A percentile compares a stretch with the other conserved stretches of the same genome.
phyloP scores from a whole-genome alignment of 2,797 vertebrate species.

The Echeneis naucrates region DNA sequence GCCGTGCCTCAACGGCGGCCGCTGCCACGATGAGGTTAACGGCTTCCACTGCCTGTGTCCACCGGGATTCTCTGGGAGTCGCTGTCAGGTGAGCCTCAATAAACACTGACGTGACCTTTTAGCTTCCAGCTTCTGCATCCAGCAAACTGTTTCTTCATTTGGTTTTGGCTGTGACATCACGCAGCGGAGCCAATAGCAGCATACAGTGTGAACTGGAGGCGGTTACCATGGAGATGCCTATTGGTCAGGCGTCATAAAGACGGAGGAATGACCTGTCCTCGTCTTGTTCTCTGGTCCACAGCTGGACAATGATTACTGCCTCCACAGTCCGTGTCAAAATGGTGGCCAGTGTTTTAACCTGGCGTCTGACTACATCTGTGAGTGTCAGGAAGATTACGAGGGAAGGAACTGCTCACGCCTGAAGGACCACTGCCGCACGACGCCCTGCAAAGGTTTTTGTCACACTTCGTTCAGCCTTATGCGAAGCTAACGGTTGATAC shows the following conservation, averaged over 20 bases:
- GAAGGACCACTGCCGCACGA: conserved; percentile 93
- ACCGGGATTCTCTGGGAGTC: conserved; percentile 91
- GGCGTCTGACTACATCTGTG: conserved; percentile 90
- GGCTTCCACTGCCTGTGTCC: conserved; percentile 94
- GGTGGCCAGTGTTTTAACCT: conserved; percentile 92
- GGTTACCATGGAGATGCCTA: conserved; percentile 14
- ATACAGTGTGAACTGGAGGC: neutral
- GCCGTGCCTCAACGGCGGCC: conserved; percentile 92
- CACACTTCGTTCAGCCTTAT: neutral
- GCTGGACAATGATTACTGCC: conserved; percentile 92
- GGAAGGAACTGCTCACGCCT: conserved; percentile 94
- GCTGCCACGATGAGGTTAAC: conserved; percentile 90
- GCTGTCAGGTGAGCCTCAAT: conserved; percentile 93
- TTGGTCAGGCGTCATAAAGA: neutral
- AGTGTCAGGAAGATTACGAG: conserved; percentile 93
- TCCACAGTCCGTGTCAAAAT: conserved; percentile 90
- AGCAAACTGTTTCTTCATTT: too few species aligned
- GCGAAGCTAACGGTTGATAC: too few species aligned
- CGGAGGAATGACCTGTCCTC: neutral
- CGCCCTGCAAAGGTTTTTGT: conserved; percentile 93
- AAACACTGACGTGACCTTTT: too few species aligned
- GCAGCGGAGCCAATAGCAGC: neutral
- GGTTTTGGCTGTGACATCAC: too few species aligned
- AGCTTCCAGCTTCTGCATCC: too few species aligned
- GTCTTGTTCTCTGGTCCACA: conserved; percentile 59